Evolutionary conservation across 1,140 invertebrate species (phyloP).

Genomic region (Homalodisca vitripennis): DNA sequence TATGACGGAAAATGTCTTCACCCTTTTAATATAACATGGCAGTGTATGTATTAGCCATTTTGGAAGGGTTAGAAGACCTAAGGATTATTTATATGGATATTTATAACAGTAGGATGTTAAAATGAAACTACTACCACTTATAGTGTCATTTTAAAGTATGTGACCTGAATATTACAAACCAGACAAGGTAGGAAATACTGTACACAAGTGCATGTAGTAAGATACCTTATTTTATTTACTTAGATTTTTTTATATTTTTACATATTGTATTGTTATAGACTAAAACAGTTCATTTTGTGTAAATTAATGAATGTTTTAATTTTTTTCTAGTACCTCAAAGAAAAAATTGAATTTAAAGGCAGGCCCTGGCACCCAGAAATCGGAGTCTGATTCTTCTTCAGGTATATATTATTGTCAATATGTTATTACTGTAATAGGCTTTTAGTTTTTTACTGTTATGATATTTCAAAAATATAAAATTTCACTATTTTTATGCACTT

Average conservation of each 20-base stretch:
- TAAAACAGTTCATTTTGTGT: background rate
- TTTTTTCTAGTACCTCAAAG: conserved; percentile 14
- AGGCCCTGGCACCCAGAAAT: background rate
- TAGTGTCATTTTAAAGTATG: background rate
- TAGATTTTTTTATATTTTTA: background rate
- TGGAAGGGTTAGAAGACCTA: too few relatives aligned
- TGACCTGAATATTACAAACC: background rate
- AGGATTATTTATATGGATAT: too few relatives aligned
- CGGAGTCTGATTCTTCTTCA: conserved; percentile 5
- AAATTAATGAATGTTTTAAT: background rate
- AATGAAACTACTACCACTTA: too few relatives aligned
- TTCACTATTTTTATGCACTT: too few relatives aligned
- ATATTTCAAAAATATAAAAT: too few relatives aligned
- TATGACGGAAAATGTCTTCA: too few relatives aligned
- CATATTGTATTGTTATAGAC: background rate
- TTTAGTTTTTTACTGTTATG: too few relatives aligned
- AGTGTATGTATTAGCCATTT: too few relatives aligned
- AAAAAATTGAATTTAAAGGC: conserved; percentile 8
- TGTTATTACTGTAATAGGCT: too few relatives aligned
- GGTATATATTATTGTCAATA: conserved; percentile 5
- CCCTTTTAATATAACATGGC: too few relatives aligned
- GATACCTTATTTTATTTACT: background rate
- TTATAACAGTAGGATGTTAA: too few relatives aligned
- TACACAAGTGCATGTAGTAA: too few relatives aligned
- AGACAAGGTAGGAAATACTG: background rate